Conservation (phyloP, 2,113 vertebrate species). For the Cynocephalus volans region DNA sequence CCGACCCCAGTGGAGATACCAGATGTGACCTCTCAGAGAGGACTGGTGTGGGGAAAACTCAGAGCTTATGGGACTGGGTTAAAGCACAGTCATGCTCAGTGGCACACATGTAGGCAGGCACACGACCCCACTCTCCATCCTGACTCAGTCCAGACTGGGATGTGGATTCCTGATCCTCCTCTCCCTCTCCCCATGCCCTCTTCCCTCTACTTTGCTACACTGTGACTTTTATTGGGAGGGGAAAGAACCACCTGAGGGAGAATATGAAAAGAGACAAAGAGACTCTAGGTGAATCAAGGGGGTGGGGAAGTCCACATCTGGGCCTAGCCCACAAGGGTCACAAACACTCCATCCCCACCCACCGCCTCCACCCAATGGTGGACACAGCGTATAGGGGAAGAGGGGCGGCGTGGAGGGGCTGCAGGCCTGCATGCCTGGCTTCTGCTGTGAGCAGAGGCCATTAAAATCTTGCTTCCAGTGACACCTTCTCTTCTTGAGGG, state of each 20-base stretch:
- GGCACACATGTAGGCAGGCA: background rate
- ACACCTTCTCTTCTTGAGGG: conserved; percentile 67
- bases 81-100: background rate
- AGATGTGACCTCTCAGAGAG: background rate
- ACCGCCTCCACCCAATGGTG: background rate
- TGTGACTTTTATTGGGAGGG: conserved; percentile 18
- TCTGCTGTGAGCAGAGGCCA: conserved; percentile 53
- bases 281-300: background rate
- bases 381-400: background rate
- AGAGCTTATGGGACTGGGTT: background rate
- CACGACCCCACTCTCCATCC: background rate
- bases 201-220: background rate
- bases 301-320: background rate
- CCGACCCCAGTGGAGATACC: background rate
- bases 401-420: background rate
- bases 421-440: background rate
- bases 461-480: conserved; percentile 69
- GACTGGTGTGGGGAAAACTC: background rate
- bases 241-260: background rate
- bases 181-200: background rate
- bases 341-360: background rate
- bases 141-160: background rate
- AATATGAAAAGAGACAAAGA: background rate
- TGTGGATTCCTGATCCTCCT: background rate
- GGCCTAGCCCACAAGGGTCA: background rate